Evolutionary conservation across 2,113 vertebrate genomes (phyloP).

Genomic region (Pollachius pollachius): DNA sequence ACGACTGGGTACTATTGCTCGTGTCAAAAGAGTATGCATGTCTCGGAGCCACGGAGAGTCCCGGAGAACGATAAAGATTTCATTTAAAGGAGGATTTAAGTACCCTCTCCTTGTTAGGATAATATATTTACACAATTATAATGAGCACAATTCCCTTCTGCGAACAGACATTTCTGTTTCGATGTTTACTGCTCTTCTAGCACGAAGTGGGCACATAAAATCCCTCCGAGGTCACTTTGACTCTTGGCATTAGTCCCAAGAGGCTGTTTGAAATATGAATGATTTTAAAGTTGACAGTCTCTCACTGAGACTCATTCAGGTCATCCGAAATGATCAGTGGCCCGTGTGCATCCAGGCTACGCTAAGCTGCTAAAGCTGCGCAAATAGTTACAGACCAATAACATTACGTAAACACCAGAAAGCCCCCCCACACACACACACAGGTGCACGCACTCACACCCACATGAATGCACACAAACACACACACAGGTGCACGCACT

Average conservation of each 20-base stretch:
- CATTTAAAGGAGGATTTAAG: no score
- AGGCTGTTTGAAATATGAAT: no score
- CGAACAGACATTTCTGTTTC: no score
- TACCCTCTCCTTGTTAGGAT: no score
- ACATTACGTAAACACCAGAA: slow-evolving; percentile 2
- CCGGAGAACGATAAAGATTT: no score
- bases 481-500: background rate
- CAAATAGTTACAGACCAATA: slow-evolving; percentile 43
- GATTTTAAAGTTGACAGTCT: no score
- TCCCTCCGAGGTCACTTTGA: slow-evolving; percentile 36
- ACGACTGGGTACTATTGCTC: no score
- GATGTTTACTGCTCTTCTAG: no score
- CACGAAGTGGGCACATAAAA: slow-evolving; percentile 18
- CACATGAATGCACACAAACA: slow-evolving; percentile 2
- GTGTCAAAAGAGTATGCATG: no score
- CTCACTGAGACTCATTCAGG: background rate
- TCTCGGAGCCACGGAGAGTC: no score
- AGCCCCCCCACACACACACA: slow-evolving; percentile 6
- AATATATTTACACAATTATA: no score
- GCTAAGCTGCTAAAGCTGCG: slow-evolving; percentile 46
- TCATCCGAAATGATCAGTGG: slow-evolving; percentile 39
- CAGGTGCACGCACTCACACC: slow-evolving; percentile 3
- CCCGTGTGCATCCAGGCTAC: slow-evolving; percentile 46
- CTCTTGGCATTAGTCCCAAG: slow-evolving; percentile 16
- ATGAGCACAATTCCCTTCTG: no score